phyloP scores from a whole-genome alignment of 2,888 invertebrate genomes.

The Diplolepis rosae region DNA sequence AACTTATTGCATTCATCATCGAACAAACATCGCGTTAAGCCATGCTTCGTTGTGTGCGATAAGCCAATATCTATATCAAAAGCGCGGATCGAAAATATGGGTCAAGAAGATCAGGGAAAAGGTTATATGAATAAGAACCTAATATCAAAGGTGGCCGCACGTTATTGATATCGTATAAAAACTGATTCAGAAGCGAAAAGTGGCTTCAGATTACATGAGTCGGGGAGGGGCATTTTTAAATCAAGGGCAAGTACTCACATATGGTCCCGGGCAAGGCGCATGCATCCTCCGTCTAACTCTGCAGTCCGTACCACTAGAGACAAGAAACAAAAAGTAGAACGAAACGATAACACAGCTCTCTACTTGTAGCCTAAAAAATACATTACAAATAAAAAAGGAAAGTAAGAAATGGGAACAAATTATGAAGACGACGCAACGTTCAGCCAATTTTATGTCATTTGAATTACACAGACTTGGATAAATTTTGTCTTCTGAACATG shows the following conservation, averaged over 20 bases:
- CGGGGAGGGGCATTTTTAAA: slow-evolving; percentile 41
- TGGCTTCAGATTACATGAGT: background rate
- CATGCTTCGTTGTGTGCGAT: slow-evolving; percentile 34
- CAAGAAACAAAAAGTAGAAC: slow-evolving; percentile 71
- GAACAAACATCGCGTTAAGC: slow-evolving; percentile 32
- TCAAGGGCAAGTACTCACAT: slow-evolving; percentile 71
- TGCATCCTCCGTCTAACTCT: slow-evolving; percentile 75
- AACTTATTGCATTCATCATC: slow-evolving; percentile 13
- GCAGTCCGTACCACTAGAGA: slow-evolving; percentile 75
- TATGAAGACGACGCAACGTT: slow-evolving; percentile 59
- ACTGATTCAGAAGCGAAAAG: slow-evolving; percentile 18
- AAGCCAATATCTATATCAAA: slow-evolving; percentile 40
- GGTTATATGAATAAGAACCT: slow-evolving; percentile 21
- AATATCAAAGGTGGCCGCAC: background rate
- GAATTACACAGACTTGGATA: no score
- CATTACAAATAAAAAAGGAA: slow-evolving; percentile 39
- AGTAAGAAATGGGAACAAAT: slow-evolving; percentile 39
- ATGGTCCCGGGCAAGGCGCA: slow-evolving; percentile 74
- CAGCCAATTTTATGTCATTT: slow-evolving; percentile 61
- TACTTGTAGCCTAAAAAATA: slow-evolving; percentile 48
- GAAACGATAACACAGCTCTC: slow-evolving; percentile 59
- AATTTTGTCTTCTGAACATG: no score
- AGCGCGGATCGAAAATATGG: slow-evolving; percentile 18
- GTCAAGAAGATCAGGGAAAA: slow-evolving; percentile 6
- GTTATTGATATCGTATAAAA: background rate